Conservation (phyloP, 2,797 vertebrate species). For the Arctocebus calabarensis region DNA sequence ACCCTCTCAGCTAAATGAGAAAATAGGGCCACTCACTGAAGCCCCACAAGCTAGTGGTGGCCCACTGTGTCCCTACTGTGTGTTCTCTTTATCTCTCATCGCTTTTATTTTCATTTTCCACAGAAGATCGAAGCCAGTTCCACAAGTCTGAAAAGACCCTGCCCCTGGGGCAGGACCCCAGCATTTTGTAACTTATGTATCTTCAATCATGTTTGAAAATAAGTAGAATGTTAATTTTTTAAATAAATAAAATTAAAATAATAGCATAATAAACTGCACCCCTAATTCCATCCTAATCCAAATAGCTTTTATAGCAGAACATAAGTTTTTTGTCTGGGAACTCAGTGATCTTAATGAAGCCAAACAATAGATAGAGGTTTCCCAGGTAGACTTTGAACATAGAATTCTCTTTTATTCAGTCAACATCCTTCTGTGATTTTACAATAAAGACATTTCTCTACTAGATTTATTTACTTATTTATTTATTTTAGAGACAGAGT, state of each 20-base stretch:
- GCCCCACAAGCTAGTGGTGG: too few species aligned
- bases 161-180: too few species aligned
- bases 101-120: too few species aligned
- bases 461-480: neutral
- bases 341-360: neutral
- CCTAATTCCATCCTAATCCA: neutral
- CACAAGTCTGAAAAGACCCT: too few species aligned
- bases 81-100: too few species aligned
- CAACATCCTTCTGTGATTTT: neutral
- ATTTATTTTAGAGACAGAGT: too few species aligned
- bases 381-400: neutral
- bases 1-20: too few species aligned
- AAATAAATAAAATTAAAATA: neutral
- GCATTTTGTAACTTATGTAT: neutral
- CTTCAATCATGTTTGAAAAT: neutral
- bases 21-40: too few species aligned
- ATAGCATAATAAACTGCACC: neutral
- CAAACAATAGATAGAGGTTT: neutral
- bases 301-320: neutral
- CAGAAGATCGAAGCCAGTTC: too few species aligned
- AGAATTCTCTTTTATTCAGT: neutral
- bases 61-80: too few species aligned
- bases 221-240: neutral
- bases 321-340: neutral
- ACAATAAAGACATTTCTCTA: neutral